phyloP scores from a whole-genome alignment of 2,797 vertebrate genomes.

The Tenualosa thibaudeaui region DNA sequence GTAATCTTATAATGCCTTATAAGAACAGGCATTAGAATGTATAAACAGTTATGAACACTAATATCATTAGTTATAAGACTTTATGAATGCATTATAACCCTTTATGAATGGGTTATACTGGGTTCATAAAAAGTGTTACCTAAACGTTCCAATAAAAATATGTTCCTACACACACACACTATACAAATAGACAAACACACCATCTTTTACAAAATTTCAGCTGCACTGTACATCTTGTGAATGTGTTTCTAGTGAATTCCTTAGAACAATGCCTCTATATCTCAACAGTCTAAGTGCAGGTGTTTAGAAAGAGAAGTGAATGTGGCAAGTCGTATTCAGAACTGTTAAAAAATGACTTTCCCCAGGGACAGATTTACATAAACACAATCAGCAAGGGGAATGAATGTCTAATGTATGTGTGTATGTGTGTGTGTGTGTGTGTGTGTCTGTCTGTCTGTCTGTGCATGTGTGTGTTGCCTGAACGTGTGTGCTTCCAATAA shows the following conservation, averaged over 20 bases:
- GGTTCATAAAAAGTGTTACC: too few relatives aligned
- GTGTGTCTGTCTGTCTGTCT: not conserved
- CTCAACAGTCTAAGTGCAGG: not conserved
- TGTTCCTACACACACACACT: not conserved
- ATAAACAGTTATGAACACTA: too few relatives aligned
- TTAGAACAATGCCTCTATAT: not conserved
- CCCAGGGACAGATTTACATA: constrained; percentile 6
- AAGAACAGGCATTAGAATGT: too few relatives aligned
- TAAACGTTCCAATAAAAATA: too few relatives aligned
- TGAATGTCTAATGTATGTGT: not conserved
- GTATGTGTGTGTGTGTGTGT: not conserved
- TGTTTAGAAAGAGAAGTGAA: constrained; percentile 17
- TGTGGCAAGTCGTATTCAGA: not conserved
- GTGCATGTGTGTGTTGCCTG: not conserved
- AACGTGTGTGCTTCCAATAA: constrained; percentile 18
- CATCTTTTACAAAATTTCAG: not conserved
- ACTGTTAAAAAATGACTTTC: not conserved
- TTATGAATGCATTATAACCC: too few relatives aligned
- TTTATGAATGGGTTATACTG: too few relatives aligned
- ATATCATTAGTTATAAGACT: too few relatives aligned
- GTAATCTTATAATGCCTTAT: too few relatives aligned
- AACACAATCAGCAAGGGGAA: not conserved
- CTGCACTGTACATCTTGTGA: not conserved
- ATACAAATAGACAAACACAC: not conserved
- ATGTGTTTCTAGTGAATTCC: not conserved